Evolutionary conservation across 2,888 invertebrate genomes (phyloP), one percentile per base, ranked within the genome.

Genomic region (Trissonchulus latispiculum): DNA sequence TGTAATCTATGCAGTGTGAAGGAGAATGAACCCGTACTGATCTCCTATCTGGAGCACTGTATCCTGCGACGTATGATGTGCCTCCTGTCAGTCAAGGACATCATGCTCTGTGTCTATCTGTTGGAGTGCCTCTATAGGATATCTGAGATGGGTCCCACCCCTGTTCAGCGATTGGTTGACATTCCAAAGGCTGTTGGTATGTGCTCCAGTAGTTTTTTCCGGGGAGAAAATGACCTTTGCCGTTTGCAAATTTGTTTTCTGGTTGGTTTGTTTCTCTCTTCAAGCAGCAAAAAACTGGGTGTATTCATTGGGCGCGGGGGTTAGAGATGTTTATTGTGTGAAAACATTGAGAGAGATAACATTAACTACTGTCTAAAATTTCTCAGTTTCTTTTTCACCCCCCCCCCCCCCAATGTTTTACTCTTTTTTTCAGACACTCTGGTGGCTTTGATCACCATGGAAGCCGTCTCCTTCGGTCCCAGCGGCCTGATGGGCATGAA

Each of bases 401-500:
- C n/a, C n/a, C n/a, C n/a, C n/a, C n/a, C n/a, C n/a, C n/a, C n/a
- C n/a, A n/a, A n/a, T n/a, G n/a, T n/a, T n/a, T n/a, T n/a, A n/a
- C n/a, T n/a, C n/a, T n/a, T 71, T 23, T 28, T 70, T 75, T n/a
- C 78, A 82, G 86, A 85, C 73, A 81, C 83, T 69, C 78, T 87
- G 67, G 83, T 87, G 1, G 81, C 82, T 61, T 80, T 87, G 78
- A 80, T 85, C 33, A 86, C 87, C 1, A 80, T 86, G 36, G 85
- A 92, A 87, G 96, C 96, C 0, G 95, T 95, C 83, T 93, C 95
- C 79, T 97, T 95, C 85, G 96, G 96, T 0, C 92, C 95, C 0
- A 91, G 92, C 78, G 96, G 96, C 0, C 92, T 96, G 81, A 93
- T 95, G 72, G 89, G 95, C 33, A 96, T 97, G 93, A 90, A 95